Evolutionary conservation across 2,888 invertebrate species (phyloP), one percentile per base, ranked within the genome.

Genomic region (Brachyptera risi): DNA sequence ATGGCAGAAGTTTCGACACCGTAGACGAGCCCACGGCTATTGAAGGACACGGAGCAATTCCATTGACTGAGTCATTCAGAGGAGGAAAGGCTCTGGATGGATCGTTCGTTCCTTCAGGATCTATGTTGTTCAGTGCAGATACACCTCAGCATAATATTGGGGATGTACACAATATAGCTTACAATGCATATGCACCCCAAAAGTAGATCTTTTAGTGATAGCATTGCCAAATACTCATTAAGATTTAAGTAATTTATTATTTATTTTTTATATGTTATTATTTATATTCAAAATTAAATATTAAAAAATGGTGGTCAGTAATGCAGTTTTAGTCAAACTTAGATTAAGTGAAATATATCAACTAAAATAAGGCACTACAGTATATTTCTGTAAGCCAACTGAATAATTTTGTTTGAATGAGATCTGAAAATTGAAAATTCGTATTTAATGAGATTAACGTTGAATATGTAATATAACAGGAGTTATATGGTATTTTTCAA

Each of bases 111-210:
- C 42, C 42, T 2, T 42, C 42, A 11, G 42, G 42, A 1, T 9
- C 42, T 17, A 24, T 49, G 9, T 31, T 51, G 2, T 51, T 51
- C 19, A 31, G n/a, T 5, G 54, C 54, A 3, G 54, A 35, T 9
- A 21, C 37, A 19, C 35, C 13, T 13, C 35, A 54, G 21, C 19
- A 35, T 19, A 19, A 21, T 9, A 23, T 63, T 42, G 68, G 66
- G 5, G 64, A 67, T 17, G 66, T 66, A 11, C 65, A 67, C 24
- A 65, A 67, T 24, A 57, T 66, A 47, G 68, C 68, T 19, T 67
- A 66, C 56, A 63, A 51, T 42, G 65, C 63, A 1, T 66, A 68
- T 58, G 17, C 19, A 5, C 54, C 54, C 3, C 54, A 19, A 1
- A 17, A 19, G 17, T 54, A 51, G 17, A 31, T 11, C 7, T 5